Evolutionary conservation across 1,140 invertebrate genomes (phyloP).

Genomic region (Scaptomyza graminum): DNA sequence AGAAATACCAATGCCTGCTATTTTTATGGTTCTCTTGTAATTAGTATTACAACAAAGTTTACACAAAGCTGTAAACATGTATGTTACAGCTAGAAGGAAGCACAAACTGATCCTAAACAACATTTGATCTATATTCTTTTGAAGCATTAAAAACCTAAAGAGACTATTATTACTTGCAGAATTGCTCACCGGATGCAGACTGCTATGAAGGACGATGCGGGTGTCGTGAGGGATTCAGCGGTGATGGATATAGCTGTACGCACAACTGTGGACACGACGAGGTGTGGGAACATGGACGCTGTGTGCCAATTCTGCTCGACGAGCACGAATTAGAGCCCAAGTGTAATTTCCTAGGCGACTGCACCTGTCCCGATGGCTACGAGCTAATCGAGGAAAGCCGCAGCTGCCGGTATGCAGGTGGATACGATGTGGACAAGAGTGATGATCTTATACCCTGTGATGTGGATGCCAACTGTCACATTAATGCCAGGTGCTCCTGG

Average conservation of each 20-base stretch:
- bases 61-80: too few relatives aligned
- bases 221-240: constrained; percentile 90
- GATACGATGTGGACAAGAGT: constrained; percentile 49
- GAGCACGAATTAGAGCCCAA: constrained; percentile 58
- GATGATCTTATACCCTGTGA: constrained; percentile 87
- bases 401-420: constrained; percentile 48
- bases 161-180: constrained; percentile 27
- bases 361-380: constrained; percentile 71
- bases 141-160: not conserved
- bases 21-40: too few relatives aligned
- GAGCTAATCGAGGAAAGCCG: constrained; percentile 52
- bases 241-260: constrained; percentile 89
- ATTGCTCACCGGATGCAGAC: constrained; percentile 84
- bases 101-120: too few relatives aligned
- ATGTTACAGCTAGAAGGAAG: too few relatives aligned
- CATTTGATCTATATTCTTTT: too few relatives aligned
- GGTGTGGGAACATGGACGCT: constrained; percentile 75
- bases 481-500: constrained; percentile 90
- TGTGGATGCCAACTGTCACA: constrained; percentile 90
- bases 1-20: too few relatives aligned
- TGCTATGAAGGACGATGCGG: constrained; percentile 85
- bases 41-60: too few relatives aligned
- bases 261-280: constrained; percentile 82
- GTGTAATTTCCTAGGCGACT: constrained; percentile 63
- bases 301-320: constrained; percentile 59